These are phyloP conservation scores for Nerophis lumbriciformis DNA, from an alignment of 2,113 vertebrate species.

Conservation along the genomic window DNA sequence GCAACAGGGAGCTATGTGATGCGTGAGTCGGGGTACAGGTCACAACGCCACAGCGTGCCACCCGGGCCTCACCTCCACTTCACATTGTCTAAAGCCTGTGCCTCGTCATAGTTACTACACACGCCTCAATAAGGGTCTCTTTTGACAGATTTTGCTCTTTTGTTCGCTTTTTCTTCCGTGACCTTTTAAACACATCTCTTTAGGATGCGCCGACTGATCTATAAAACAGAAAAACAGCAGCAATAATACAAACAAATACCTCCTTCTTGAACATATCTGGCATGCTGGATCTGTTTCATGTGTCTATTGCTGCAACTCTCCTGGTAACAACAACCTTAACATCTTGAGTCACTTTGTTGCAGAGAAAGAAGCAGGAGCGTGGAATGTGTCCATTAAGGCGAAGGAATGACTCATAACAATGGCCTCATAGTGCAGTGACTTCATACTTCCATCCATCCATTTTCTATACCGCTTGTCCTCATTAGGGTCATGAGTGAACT, in stretches of 20 bases:
- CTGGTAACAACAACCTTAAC: background rate
- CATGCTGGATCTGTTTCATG: background rate
- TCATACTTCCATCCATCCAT: conserved; percentile 14
- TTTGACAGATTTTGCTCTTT: conserved; percentile 61
- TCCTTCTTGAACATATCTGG: background rate
- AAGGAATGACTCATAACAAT: conserved; percentile 35
- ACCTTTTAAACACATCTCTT: conserved; percentile 51
- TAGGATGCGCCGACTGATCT: conserved; percentile 16
- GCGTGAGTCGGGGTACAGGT: conserved; percentile 79
- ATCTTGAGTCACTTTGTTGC: conserved; percentile 11
- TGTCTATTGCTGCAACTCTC: conserved; percentile 3
- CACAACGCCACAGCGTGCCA: conserved; percentile 56
- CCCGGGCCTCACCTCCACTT: conserved; percentile 77
- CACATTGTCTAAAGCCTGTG: conserved; percentile 57
- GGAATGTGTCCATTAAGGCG: conserved; percentile 39
- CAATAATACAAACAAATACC: background rate
- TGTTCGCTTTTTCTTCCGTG: conserved; percentile 47
- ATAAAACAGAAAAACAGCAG: conserved; percentile 6
- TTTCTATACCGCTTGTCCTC: too few species aligned
- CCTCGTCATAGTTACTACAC: conserved; percentile 17
- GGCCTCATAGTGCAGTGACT: conserved; percentile 23
- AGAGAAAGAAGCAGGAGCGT: conserved; percentile 18
- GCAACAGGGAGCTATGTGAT: conserved; percentile 72
- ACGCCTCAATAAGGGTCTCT: conserved; percentile 55
- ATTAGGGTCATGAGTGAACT: too few species aligned